These are phyloP conservation scores for Drosophila bocki DNA, from an alignment of 1,140 invertebrate genomes.

Conservation along the genomic window DNA sequence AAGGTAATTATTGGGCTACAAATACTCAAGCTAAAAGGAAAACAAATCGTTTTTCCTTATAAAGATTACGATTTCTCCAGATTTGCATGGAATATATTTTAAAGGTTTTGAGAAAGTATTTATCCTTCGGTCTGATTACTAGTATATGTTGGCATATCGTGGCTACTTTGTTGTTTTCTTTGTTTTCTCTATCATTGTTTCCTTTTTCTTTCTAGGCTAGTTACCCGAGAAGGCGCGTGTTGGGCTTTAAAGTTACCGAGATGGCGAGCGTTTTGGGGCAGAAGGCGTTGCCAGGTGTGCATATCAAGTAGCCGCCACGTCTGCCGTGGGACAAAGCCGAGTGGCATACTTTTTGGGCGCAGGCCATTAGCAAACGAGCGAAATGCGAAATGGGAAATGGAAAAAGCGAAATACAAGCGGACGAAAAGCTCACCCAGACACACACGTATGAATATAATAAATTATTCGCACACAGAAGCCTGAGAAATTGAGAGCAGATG, in stretches of 20 bases:
- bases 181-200: constrained; percentile 25
- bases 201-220: constrained; percentile 21
- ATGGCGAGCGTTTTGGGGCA: constrained; percentile 40
- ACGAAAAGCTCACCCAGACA: constrained; percentile 15
- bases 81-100: not conserved
- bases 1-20: not conserved
- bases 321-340: constrained; percentile 31
- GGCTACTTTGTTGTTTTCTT: constrained; percentile 1
- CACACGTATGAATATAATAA: constrained; percentile 75
- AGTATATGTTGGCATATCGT: not conserved
- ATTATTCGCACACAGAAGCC: constrained; percentile 42
- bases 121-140: not conserved
- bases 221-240: constrained; percentile 44
- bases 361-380: constrained; percentile 58
- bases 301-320: constrained; percentile 75
- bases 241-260: constrained; percentile 55
- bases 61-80: not conserved
- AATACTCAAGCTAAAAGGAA: not conserved
- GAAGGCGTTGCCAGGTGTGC: constrained; percentile 61
- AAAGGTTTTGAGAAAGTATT: not conserved
- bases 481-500: constrained; percentile 45
- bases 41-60: not conserved
- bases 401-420: constrained; percentile 28
- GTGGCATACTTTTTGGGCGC: constrained; percentile 58
- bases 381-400: constrained; percentile 22